Evolutionary conservation across 1,140 invertebrate species (phyloP), one percentile per base, ranked within the genome.

Genomic region (Ptiloglossa arizonensis): DNA sequence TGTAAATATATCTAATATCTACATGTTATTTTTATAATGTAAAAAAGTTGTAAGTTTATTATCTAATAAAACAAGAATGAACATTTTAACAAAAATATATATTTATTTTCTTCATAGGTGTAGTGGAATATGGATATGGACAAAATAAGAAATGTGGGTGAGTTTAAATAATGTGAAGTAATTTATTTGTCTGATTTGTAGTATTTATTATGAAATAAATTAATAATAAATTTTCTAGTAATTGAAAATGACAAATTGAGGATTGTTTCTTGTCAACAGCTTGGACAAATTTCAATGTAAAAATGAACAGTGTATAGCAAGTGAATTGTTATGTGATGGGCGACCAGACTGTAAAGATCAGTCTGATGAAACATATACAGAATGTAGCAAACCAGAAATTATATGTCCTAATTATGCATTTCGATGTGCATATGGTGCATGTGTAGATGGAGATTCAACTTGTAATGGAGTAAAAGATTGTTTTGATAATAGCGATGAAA

Each of bases 401-500:
- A 83, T 81, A 0, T 95, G 94, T 83, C 92, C 92, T 0, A 63
- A 74, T 0, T 92, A 90, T 64, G 84, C 92, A 4, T 95, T 94
- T 87, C 93, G 93, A 15, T 96, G 95, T 78, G 87, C 91, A 17
- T 95, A 94, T 66, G 95, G 95, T 15, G 93, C 92, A 15, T 96
- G 95, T 77, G 92, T 96, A 8, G 88, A 92, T 24, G 91, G 92
- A 8, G 90, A 94, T 62, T 80, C 87, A 1, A 89, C 87, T 24
- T 96, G 95, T 82, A 93, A 97, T 88, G 93, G 93, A 0, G 82
- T 90, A 2, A 87, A 87, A 46, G 94, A 97, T 68, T 97, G 96
- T 87, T 74, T 91, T 0, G 95, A 96, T 83, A 93, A 94, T 15
- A 96, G 96, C 4, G 97, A 97, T 88, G 97, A 96, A 79, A 76